phyloP scores from a whole-genome alignment of 2,113 vertebrate species.

The Muscicapa adusta region DNA sequence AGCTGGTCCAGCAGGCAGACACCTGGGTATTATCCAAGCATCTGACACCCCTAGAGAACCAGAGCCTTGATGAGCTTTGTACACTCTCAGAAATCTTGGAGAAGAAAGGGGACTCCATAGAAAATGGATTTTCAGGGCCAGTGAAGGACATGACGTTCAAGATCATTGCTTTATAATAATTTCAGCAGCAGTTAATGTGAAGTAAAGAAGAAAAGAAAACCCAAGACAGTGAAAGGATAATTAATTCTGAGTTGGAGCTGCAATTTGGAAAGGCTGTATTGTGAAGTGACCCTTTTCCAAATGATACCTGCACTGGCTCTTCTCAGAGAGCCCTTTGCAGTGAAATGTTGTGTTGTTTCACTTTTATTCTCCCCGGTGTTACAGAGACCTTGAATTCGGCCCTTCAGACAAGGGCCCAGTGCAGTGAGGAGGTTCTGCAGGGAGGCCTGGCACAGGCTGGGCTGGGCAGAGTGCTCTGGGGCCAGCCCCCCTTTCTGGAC shows the following conservation, averaged over 20 bases:
- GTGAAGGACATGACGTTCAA: constrained; percentile 61
- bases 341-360: background rate
- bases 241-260: constrained; percentile 55
- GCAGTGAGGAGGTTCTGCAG: accelerated
- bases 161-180: constrained; percentile 69
- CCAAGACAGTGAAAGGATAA: constrained; percentile 50
- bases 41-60: constrained; percentile 32
- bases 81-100: constrained; percentile 21
- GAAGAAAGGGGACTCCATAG: constrained; percentile 21
- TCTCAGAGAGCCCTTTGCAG: background rate
- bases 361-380: background rate
- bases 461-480: background rate
- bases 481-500: accelerated
- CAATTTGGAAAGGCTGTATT: constrained; percentile 49
- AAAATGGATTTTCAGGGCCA: constrained; percentile 61
- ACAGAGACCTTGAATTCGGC: background rate
- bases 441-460: background rate
- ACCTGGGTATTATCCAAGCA: constrained; percentile 37
- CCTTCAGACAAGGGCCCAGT: background rate
- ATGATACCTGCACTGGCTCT: background rate
- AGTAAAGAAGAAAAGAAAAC: constrained; percentile 62
- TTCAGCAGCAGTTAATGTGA: constrained; percentile 53
- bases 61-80: constrained; percentile 40
- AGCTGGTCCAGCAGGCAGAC: constrained; percentile 33
- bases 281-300: constrained; percentile 54